Conservation (phyloP, 1,140 invertebrate genomes). For the Drosophila ironensis region DNA sequence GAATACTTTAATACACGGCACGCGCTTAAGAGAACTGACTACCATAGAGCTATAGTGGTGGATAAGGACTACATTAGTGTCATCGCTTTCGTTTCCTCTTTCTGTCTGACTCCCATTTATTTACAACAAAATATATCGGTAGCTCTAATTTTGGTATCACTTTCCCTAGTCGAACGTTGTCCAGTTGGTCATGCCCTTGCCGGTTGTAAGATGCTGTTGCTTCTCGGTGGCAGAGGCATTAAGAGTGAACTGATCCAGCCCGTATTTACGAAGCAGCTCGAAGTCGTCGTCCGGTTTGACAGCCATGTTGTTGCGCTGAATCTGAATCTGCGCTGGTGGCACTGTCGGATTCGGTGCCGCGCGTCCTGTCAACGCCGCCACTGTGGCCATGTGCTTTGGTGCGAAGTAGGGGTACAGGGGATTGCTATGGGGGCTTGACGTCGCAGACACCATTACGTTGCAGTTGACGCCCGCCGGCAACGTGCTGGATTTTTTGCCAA, state of each 20-base stretch:
- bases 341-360: constrained; percentile 39
- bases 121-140: constrained; percentile 64
- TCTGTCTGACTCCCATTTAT: constrained; percentile 46
- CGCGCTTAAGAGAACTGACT: constrained; percentile 38
- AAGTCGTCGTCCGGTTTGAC: constrained; percentile 82
- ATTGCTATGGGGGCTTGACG: constrained; percentile 82
- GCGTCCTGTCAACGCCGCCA: constrained; percentile 55
- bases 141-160: constrained; percentile 74
- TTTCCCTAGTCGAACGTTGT: constrained; percentile 74
- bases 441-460: constrained; percentile 58
- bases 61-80: constrained; percentile 54
- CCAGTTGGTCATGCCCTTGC: constrained; percentile 76
- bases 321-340: constrained; percentile 40
- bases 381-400: constrained; percentile 81
- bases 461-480: constrained; percentile 82
- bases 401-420: constrained; percentile 85
- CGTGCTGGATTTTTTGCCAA: constrained; percentile 82
- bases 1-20: constrained; percentile 16
- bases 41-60: constrained; percentile 16
- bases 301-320: constrained; percentile 41
- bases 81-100: constrained; percentile 22
- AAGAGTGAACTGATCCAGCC: constrained; percentile 82
- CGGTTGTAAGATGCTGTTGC: constrained; percentile 22
- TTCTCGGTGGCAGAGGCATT: constrained; percentile 39
- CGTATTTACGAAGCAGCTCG: constrained; percentile 84